Conservation (phyloP, 2,888 invertebrate genomes). For the Pyrrhia umbra region DNA sequence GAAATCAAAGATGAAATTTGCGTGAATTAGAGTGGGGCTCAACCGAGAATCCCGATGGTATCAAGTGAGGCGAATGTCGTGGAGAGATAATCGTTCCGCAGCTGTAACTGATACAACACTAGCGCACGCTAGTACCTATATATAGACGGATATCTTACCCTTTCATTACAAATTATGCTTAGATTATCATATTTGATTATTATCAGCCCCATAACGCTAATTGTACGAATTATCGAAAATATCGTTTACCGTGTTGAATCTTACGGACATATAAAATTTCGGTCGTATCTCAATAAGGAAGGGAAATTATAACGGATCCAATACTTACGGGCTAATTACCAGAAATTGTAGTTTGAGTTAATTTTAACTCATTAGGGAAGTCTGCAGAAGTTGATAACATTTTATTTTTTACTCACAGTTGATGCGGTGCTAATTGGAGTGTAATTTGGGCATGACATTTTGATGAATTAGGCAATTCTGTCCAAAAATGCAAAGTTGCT, state of each 20-base stretch:
- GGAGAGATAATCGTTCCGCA: constrained; percentile 48
- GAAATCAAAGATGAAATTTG: constrained; percentile 68
- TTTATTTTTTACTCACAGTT: neutral
- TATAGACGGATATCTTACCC: constrained; percentile 13
- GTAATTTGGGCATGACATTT: constrained; percentile 1
- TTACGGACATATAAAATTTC: constrained; percentile 1
- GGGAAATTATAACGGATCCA: constrained; percentile 18
- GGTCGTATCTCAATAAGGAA: constrained; percentile 16
- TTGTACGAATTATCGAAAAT: constrained; percentile 1
- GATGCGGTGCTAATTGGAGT: constrained; percentile 14
- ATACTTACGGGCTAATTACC: constrained; percentile 23
- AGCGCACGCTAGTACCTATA: neutral
- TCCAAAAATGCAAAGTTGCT: constrained; percentile 14
- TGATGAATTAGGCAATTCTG: constrained; percentile 27
- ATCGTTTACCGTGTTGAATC: neutral
- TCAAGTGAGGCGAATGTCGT: constrained; percentile 55
- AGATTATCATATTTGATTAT: constrained; percentile 9
- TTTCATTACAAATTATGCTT: constrained; percentile 12
- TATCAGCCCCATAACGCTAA: constrained; percentile 1
- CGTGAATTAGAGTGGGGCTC: constrained; percentile 67
- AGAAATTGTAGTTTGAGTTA: neutral
- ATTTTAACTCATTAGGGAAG: constrained; percentile 14
- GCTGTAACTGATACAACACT: constrained; percentile 50
- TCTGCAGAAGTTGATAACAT: neutral
- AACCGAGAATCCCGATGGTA: constrained; percentile 60